phyloP scores from a whole-genome alignment of 64 coral and sea anemone genomes.

The Acropora tenuis region DNA sequence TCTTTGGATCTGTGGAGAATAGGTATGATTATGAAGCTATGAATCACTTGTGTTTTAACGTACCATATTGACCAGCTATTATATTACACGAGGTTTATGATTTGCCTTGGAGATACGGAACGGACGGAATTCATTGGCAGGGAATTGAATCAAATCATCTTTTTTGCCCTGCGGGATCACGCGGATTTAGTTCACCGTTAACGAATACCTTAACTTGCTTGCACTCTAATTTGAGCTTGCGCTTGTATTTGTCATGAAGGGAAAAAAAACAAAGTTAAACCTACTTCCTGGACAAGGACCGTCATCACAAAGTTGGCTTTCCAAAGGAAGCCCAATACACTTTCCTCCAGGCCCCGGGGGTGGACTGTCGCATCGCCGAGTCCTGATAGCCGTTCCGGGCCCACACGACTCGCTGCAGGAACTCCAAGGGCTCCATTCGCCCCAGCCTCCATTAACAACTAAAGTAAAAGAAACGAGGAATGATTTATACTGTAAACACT shows the following conservation, averaged over 20 bases:
- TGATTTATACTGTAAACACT: no score
- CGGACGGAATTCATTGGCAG: no score
- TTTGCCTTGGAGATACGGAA: no score
- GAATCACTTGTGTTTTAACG: no score
- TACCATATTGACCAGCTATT: no score
- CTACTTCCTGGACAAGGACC: slow-evolving; percentile 9
- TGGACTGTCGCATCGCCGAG: slow-evolving; percentile 42
- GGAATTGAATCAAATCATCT: background rate
- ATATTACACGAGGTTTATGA: no score
- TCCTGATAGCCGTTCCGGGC: slow-evolving; percentile 18
- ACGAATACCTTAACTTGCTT: background rate
- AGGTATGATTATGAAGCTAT: no score
- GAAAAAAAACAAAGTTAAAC: background rate
- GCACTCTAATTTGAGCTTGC: background rate
- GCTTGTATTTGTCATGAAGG: background rate
- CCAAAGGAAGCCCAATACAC: background rate
- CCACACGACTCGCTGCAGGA: slow-evolving; percentile 48
- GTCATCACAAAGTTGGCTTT: background rate
- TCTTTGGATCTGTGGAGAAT: no score
- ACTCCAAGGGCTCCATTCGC: slow-evolving; percentile 10
- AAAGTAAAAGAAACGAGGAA: background rate
- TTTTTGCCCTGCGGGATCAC: no score
- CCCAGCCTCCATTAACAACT: slow-evolving; percentile 34
- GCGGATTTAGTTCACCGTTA: no score
- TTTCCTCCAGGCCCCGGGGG: slow-evolving; percentile 19